Conservation (phyloP, 2,797 vertebrate genomes). For the Crocidura indochinensis region DNA sequence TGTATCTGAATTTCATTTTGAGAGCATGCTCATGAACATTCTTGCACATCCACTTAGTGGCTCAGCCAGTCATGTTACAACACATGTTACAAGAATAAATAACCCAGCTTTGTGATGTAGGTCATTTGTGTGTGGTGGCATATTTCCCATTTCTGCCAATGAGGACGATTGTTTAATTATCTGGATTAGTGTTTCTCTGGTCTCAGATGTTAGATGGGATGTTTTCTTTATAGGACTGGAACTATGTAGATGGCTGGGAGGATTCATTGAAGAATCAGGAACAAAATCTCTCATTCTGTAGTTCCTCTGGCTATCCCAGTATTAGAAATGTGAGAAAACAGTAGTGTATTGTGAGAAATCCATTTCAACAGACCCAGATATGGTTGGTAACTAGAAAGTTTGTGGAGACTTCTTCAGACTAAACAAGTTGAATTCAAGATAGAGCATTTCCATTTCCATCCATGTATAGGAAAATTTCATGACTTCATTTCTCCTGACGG, state of each 20-base stretch:
- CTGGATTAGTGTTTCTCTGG: not conserved
- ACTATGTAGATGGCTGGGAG: not conserved
- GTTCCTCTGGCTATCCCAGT: not conserved
- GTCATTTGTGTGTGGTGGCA: not conserved
- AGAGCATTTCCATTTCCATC: not conserved
- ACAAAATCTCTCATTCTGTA: not conserved
- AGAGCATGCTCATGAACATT: not conserved
- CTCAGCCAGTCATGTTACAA: not conserved
- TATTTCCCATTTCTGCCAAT: not conserved
- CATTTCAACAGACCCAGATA: not conserved
- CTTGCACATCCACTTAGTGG: not conserved
- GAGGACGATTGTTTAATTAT: conserved; percentile 5
- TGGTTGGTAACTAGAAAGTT: not conserved
- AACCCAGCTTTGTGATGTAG: not conserved
- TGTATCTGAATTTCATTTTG: not conserved
- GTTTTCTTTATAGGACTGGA: not conserved
- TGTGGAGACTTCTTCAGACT: not conserved
- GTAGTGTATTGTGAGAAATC: not conserved
- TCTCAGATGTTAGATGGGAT: not conserved
- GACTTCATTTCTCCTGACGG: too few relatives aligned
- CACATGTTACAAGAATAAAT: not conserved
- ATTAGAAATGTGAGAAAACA: not conserved
- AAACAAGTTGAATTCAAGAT: not conserved
- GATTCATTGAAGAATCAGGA: not conserved
- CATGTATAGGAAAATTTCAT: too few relatives aligned